phyloP scores from a whole-genome alignment of 1,140 invertebrate species.

The Tetragonula clypearis region DNA sequence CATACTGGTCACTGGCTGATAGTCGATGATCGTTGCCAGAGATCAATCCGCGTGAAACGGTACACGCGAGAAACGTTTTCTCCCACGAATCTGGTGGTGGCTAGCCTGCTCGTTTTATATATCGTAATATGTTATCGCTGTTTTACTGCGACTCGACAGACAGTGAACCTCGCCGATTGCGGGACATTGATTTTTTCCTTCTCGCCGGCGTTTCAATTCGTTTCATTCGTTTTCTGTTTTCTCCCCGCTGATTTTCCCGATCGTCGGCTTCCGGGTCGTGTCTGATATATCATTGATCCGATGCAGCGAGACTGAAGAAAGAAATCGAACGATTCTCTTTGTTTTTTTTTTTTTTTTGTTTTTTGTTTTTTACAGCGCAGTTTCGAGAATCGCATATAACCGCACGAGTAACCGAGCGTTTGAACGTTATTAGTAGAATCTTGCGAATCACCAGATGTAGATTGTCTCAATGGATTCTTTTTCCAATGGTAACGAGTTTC shows the following conservation, averaged over 20 bases:
- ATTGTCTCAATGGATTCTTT: no score
- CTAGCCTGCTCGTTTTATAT: not conserved
- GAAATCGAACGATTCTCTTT: no score
- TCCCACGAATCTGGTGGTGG: not conserved
- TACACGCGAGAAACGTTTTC: slow-evolving; percentile 10
- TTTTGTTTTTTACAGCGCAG: no score
- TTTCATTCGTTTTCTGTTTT: not conserved
- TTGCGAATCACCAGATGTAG: no score
- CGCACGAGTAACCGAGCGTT: no score
- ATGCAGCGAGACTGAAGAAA: no score
- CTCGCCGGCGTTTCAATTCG: not conserved
- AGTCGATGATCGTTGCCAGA: slow-evolving; percentile 7
- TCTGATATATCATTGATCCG: not conserved
- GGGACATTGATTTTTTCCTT: slow-evolving; percentile 9
- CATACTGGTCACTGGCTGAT: not conserved
- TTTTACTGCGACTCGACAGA: slow-evolving; percentile 10
- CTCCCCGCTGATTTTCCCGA: not conserved
- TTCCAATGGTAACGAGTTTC: no score
- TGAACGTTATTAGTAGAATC: no score
- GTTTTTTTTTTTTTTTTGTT: no score
- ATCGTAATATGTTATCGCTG: slow-evolving; percentile 28
- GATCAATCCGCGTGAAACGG: not conserved
- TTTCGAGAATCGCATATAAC: no score
- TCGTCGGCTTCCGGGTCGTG: not conserved
- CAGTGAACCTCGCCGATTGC: not conserved